Percentiles rank a stretch among this genome's conserved stretches.
Evolutionary conservation across 2,113 vertebrate species (phyloP).

Genomic region (Eptesicus fuscus): DNA sequence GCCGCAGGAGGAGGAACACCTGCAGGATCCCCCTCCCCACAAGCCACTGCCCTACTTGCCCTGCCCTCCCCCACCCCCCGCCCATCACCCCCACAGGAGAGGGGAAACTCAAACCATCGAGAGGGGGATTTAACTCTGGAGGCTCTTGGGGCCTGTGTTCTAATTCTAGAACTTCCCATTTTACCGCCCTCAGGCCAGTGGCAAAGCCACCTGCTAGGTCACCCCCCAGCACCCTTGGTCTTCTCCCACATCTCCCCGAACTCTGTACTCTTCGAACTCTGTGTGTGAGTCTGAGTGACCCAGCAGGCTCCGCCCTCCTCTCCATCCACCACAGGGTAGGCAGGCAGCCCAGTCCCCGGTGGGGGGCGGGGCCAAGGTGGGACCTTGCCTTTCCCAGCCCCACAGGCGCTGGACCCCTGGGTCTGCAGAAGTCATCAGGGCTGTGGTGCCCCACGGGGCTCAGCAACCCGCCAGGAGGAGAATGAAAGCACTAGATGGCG

Average conservation of each 20-base stretch:
- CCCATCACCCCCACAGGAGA: no score
- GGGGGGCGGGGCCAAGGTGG: no score
- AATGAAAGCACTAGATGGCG: no score
- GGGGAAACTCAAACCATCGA: no score
- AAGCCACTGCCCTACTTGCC: no score
- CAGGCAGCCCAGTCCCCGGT: background rate
- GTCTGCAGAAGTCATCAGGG: background rate
- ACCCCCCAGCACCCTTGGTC: background rate
- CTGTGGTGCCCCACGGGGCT: background rate
- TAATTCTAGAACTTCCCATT: background rate
- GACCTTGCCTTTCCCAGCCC: background rate
- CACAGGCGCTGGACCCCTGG: background rate
- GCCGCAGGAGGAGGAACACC: no score
- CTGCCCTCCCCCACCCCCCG: no score
- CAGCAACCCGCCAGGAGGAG: background rate
- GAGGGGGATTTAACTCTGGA: no score
- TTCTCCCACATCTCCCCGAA: background rate
- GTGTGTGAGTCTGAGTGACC: background rate
- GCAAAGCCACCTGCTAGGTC: background rate
- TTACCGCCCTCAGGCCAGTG: background rate
- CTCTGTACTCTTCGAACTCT: background rate
- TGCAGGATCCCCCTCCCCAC: no score
- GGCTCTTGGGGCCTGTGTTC: background rate
- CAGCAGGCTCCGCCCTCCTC: background rate
- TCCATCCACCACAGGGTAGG: background rate